These are phyloP conservation scores for Tachuris rubrigastra DNA, from an alignment of 2,113 vertebrate genomes.

Conservation along the genomic window DNA sequence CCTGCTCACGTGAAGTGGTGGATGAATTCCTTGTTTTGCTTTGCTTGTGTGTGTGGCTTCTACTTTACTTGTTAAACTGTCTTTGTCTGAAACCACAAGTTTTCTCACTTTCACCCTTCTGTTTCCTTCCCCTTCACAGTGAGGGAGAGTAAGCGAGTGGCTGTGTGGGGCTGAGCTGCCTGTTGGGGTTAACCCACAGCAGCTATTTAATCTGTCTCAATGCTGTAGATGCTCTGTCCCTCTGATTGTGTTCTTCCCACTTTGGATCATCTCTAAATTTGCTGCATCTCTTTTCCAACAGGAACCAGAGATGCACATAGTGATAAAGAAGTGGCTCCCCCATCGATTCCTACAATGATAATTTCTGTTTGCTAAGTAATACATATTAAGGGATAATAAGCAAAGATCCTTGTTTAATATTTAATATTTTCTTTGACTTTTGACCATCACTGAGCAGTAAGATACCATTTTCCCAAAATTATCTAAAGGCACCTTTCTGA, in stretches of 20 bases:
- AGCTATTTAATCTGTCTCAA: background rate
- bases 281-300: background rate
- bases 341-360: background rate
- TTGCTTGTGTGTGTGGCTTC: background rate
- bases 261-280: background rate
- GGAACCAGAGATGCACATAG: background rate
- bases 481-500: background rate
- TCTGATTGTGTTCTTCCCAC: background rate
- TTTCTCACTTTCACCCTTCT: background rate
- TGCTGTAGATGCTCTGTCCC: background rate
- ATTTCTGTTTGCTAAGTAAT: background rate
- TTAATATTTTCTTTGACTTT: background rate
- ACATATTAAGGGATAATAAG: background rate
- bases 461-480: background rate
- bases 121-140: background rate
- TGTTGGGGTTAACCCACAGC: accelerated
- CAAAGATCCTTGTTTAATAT: background rate
- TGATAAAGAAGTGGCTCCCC: background rate
- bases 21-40: background rate
- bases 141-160: accelerated
- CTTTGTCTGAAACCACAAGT: background rate
- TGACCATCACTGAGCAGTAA: background rate
- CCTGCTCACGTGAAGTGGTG: accelerated
- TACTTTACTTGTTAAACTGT: background rate
- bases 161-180: background rate